These are phyloP conservation scores for Benitochromis conjunctus DNA, from an alignment of 2,113 vertebrate genomes.

Conservation along the genomic window DNA sequence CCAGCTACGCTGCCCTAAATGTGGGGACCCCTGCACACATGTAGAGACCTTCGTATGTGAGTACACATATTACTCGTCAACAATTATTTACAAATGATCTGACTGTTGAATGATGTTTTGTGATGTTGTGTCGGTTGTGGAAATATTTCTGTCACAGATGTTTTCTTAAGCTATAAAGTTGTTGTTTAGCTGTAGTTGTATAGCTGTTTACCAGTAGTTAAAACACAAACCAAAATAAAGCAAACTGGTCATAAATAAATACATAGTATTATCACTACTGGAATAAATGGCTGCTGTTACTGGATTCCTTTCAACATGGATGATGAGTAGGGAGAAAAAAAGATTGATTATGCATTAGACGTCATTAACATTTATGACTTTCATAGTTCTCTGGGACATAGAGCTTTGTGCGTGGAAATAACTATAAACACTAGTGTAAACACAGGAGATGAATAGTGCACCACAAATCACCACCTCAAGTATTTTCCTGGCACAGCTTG, in stretches of 20 bases:
- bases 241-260: background rate
- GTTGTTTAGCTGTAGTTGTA: background rate
- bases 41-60: constrained; percentile 98
- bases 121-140: background rate
- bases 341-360: background rate
- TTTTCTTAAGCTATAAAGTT: background rate
- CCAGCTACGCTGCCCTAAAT: constrained; percentile 94
- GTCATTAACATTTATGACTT: background rate
- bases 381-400: background rate
- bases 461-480: background rate
- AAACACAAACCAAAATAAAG: background rate
- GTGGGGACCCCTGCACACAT: constrained; percentile 93
- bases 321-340: background rate
- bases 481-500: background rate
- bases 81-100: background rate
- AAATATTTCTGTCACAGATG: background rate
- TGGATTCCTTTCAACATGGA: background rate
- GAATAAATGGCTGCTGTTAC: background rate
- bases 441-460: background rate
- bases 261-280: background rate
- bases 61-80: constrained; percentile 47
- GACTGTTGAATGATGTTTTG: background rate
- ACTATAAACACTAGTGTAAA: background rate
- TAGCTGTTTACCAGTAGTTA: background rate
- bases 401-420: background rate